These are phyloP conservation scores for Ploceus nigricollis DNA, from an alignment of 2,113 vertebrate species.

Conservation along the genomic window DNA sequence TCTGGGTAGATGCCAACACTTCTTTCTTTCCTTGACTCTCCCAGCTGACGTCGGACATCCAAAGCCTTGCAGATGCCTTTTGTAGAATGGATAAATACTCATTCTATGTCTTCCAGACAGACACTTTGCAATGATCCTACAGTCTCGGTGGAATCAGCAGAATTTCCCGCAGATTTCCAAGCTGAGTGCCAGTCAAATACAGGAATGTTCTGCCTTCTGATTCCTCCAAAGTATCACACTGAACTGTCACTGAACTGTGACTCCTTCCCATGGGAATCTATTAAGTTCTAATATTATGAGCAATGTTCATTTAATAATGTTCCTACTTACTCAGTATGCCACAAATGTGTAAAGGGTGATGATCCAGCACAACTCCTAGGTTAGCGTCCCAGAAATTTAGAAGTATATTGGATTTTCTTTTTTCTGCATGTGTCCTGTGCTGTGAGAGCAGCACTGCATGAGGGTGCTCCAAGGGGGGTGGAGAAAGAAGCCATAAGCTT, in stretches of 20 bases:
- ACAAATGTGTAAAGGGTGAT: background rate
- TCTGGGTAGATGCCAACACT: background rate
- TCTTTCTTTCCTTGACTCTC: background rate
- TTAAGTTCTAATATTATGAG: background rate
- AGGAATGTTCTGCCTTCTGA: background rate
- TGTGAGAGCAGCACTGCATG: background rate
- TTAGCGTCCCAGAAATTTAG: background rate
- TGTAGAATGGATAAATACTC: background rate
- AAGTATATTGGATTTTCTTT: background rate
- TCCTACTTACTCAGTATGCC: background rate
- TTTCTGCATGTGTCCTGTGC: background rate
- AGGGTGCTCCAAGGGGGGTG: background rate
- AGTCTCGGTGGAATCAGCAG: background rate
- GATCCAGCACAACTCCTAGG: background rate
- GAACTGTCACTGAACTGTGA: background rate
- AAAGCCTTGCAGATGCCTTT: background rate
- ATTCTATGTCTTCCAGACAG: background rate
- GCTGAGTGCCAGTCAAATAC: background rate
- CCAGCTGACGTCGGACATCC: background rate
- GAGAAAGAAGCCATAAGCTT: background rate
- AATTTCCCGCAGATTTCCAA: background rate
- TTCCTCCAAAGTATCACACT: background rate
- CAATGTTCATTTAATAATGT: background rate
- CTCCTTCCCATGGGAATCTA: background rate
- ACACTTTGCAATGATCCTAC: background rate